phyloP scores from a whole-genome alignment of 2,113 vertebrate genomes.

The Copsychus sechellarum region DNA sequence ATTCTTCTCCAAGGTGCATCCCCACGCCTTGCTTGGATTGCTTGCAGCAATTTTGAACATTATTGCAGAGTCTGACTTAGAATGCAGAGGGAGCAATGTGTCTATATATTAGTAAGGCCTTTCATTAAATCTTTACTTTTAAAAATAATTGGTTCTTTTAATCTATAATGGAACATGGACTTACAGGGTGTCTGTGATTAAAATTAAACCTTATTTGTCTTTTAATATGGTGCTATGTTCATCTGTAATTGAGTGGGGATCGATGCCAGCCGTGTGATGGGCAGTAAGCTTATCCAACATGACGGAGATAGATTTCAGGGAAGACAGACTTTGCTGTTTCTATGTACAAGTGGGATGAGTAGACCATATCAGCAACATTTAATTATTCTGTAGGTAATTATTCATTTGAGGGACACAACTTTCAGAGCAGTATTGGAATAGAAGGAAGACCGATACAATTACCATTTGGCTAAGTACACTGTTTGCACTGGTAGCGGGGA shows the following conservation, averaged over 20 bases:
- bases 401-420: constrained; percentile 78
- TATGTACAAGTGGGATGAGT: constrained; percentile 79
- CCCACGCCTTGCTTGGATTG: not conserved
- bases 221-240: constrained; percentile 78
- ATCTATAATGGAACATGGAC: constrained; percentile 73
- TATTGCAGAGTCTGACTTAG: constrained; percentile 14
- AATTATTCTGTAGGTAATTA: constrained; percentile 92
- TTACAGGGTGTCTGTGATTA: constrained; percentile 74
- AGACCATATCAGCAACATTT: constrained; percentile 82
- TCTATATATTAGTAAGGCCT: constrained; percentile 54
- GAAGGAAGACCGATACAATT: constrained; percentile 69
- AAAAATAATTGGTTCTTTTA: constrained; percentile 76
- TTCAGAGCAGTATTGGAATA: constrained; percentile 63
- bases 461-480: constrained; percentile 65
- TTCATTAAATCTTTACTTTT: constrained; percentile 73
- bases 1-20: not conserved
- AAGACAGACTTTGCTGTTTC: constrained; percentile 81
- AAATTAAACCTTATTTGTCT: constrained; percentile 81
- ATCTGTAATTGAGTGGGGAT: constrained; percentile 78
- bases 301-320: constrained; percentile 88
- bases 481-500: constrained; percentile 57
- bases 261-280: constrained; percentile 79
- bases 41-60: constrained; percentile 18
- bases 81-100: constrained; percentile 47
- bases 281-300: constrained; percentile 83